These are phyloP conservation scores for Oncopodura yosiiana DNA, from an alignment of 1,140 invertebrate genomes.

Conservation along the genomic window DNA sequence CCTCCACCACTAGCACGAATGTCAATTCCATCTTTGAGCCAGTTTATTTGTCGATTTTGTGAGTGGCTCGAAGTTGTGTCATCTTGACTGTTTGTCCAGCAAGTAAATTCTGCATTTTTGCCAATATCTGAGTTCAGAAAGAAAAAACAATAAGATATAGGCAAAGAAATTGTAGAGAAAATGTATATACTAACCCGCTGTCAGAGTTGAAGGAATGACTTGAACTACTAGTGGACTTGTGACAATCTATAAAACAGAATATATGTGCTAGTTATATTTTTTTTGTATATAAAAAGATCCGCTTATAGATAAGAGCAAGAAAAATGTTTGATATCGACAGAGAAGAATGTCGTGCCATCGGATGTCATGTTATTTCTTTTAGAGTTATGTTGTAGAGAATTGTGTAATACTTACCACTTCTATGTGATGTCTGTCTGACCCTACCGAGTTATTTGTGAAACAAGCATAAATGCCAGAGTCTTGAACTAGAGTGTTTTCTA, in stretches of 20 bases:
- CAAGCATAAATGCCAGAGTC: constrained; percentile 61
- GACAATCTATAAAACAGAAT: constrained; percentile 8
- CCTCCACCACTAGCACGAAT: no score
- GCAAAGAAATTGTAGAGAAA: not conserved
- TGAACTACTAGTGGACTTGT: constrained; percentile 26
- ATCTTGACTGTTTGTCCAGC: constrained; percentile 35
- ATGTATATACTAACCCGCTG: constrained; percentile 6
- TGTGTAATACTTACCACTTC: constrained; percentile 18
- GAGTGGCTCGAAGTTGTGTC: not conserved
- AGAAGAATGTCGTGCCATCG: not conserved
- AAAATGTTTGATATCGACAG: not conserved
- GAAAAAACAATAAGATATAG: constrained; percentile 5
- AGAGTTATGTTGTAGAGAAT: constrained; percentile 1
- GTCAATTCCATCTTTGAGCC: constrained; percentile 35
- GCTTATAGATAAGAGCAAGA: no score
- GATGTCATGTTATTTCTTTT: not conserved
- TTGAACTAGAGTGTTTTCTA: constrained; percentile 59
- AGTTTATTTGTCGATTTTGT: constrained; percentile 22
- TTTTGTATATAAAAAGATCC: no score
- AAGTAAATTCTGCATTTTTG: constrained; percentile 42
- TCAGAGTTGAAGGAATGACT: constrained; percentile 24
- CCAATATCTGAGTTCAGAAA: constrained; percentile 43
- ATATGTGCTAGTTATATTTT: no score
- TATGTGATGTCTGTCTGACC: constrained; percentile 36
- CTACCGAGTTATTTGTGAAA: constrained; percentile 55